Percentiles rank a stretch among this genome's conserved stretches.
Conservation (phyloP, 2,113 vertebrate genomes). For the Saimiri boliviensis region DNA sequence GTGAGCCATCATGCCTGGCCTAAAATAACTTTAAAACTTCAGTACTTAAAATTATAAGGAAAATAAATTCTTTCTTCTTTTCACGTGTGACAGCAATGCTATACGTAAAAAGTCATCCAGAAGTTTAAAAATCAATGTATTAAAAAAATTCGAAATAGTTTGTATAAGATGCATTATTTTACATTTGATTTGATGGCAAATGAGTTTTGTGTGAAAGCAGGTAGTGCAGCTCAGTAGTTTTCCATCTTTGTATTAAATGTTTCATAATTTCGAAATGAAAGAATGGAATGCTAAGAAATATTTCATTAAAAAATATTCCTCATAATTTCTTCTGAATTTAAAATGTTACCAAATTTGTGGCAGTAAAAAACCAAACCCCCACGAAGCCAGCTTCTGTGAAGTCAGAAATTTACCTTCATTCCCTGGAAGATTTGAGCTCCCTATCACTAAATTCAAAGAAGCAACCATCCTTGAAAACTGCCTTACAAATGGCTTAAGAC, state of each 20-base stretch:
- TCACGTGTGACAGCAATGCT: not conserved
- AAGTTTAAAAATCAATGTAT: not conserved
- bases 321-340: not conserved
- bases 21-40: not conserved
- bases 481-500: not conserved
- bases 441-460: too few species aligned
- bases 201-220: not conserved
- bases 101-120: not conserved
- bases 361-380: not conserved
- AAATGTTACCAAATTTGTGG: not conserved
- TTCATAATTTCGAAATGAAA: not conserved
- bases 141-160: not conserved
- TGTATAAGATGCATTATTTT: not conserved
- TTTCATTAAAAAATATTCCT: not conserved
- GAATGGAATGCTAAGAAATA: not conserved
- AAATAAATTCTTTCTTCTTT: not conserved
- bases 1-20: too few species aligned
- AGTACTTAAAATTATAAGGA: not conserved
- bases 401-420: not conserved
- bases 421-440: fast-evolving
- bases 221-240: not conserved
- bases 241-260: not conserved
- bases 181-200: not conserved
- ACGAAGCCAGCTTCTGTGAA: not conserved
- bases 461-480: not conserved